Evolutionary conservation across 2,797 vertebrate species (phyloP).

Genomic region (Carcharodon carcharias): DNA sequence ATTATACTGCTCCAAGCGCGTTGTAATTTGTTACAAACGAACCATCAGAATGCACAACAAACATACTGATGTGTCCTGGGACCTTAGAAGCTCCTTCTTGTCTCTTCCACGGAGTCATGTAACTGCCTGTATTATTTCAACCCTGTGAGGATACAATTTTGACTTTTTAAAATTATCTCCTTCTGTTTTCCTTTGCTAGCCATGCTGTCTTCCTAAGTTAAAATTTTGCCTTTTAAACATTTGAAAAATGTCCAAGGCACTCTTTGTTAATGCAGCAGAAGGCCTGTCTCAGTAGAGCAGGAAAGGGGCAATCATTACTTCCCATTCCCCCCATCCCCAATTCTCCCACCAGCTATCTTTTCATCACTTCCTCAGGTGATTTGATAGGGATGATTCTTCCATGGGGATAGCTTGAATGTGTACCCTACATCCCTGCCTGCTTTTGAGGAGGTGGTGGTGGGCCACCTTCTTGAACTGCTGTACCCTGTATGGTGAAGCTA

Average conservation of each 20-base stretch:
- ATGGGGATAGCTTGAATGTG: background rate
- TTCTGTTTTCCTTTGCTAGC: background rate
- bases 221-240: background rate
- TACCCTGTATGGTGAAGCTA: background rate
- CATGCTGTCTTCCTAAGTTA: background rate
- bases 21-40: conserved; percentile 66
- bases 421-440: background rate
- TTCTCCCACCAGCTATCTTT: background rate
- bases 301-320: background rate
- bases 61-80: conserved; percentile 56
- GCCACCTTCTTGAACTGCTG: background rate
- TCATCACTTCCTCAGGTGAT: background rate
- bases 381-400: background rate
- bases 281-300: background rate
- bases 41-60: conserved; percentile 69
- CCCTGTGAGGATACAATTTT: background rate
- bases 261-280: background rate
- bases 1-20: conserved; percentile 56
- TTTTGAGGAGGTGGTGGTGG: background rate
- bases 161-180: background rate
- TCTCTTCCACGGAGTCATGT: background rate
- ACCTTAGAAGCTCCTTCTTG: background rate
- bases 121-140: background rate
- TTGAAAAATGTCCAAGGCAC: background rate
- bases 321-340: background rate